A percentile compares a stretch with the other conserved stretches of the same genome.
Evolutionary conservation across 2,888 invertebrate species (phyloP).

Genomic region (Gymnoscelis rufifasciata): DNA sequence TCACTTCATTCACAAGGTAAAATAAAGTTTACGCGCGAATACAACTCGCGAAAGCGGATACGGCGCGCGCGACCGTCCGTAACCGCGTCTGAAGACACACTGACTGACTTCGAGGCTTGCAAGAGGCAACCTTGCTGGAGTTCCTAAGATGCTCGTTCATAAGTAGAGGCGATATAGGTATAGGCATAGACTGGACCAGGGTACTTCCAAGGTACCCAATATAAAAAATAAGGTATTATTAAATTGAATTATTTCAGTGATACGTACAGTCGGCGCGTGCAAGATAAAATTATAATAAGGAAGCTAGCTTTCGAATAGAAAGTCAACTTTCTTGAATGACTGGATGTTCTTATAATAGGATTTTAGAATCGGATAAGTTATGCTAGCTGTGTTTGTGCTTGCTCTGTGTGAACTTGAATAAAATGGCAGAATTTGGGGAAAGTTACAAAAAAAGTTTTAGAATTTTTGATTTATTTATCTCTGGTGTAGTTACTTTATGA

Average conservation of each 20-base stretch:
- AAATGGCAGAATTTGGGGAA: too few relatives aligned
- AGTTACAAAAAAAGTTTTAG: too few relatives aligned
- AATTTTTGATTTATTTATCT: too few relatives aligned
- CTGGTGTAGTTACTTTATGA: too few relatives aligned
- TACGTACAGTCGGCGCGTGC: background rate
- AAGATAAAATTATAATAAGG: slow-evolving; percentile 16
- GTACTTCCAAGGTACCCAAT: background rate
- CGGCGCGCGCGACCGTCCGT: slow-evolving; percentile 17
- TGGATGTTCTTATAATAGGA: slow-evolving; percentile 11
- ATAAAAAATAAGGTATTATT: too few relatives aligned
- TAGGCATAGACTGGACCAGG: background rate
- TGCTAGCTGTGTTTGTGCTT: slow-evolving; percentile 1
- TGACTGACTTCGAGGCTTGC: slow-evolving; percentile 11
- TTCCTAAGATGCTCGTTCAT: too few relatives aligned
- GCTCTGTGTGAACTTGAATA: too few relatives aligned
- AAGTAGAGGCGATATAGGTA: too few relatives aligned
- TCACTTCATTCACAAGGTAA: slow-evolving; percentile 22
- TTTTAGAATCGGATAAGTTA: slow-evolving; percentile 6
- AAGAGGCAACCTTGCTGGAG: too few relatives aligned
- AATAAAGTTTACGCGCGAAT: background rate
- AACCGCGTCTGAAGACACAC: slow-evolving; percentile 22
- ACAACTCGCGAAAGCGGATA: too few relatives aligned
- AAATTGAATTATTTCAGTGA: slow-evolving; percentile 3
- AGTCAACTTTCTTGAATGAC: slow-evolving; percentile 15
- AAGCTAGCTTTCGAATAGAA: slow-evolving; percentile 21